Base-by-base conservation (phyloP, 2,888 invertebrate species). In the Morpho achilles region DNA sequence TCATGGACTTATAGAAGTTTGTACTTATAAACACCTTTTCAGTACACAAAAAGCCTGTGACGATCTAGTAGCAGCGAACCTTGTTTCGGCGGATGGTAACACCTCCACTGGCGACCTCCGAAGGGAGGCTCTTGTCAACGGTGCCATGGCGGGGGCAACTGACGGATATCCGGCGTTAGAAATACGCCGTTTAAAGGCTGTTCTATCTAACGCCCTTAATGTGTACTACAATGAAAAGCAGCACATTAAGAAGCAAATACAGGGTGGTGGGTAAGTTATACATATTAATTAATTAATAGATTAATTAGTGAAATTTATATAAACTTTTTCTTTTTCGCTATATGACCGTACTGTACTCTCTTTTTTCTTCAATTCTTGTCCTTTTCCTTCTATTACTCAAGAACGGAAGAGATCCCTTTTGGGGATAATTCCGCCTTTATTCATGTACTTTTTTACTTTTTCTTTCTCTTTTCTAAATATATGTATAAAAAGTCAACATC, bases 241-340 rank as follows among this genome's bases (percentile, higher is more conserved):
- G 70, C 99, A 99, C 82, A 96, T 97, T 69, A 99, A 99, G 84
- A 97, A 97, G 74, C 96, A 96, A 74, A 94, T 98, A 45, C 97
- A 97, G 76, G 94, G 95, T 41, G 96, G 97, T 70, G 96, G 97
- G 93, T 95, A 77, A 88, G 87, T 79, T 2, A 3, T 16, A 6
- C 40, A n/a, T 55, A 39, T 7, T 2, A 9, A 22, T 2, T 16
- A 16, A 42, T 8, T 8, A 9, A 22, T 51, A 8, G 5, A 32
- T 5, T 5, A 32, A 5, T 2, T 32, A 32, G 32, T 32, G 1
- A 5, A 32, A 32, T 32, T 8, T 43, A 16, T 52, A 22, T 9
- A 8, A 7, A 41, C 8, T 41, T 7, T 50, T 16, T 16, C 16
- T 16, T 16, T 16, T 16, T 16, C 16, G 16, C 16, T 16, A 16